These are phyloP conservation scores for Heliconius congener DNA, from an alignment of 1,140 invertebrate species.

Conservation along the genomic window DNA sequence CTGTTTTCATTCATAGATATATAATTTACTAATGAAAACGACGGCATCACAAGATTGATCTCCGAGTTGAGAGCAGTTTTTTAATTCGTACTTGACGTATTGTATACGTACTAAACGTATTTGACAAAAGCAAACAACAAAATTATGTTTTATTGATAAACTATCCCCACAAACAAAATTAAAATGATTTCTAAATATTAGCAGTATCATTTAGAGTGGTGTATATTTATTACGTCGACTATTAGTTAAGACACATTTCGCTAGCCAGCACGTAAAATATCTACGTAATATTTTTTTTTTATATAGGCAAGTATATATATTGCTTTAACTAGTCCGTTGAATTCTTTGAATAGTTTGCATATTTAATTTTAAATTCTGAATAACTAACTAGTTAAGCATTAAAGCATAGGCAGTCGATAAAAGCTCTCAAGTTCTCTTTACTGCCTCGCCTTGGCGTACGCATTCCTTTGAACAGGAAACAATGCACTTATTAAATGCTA, in stretches of 20 bases:
- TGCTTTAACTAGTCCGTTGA: neutral
- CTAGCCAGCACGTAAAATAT: too few relatives aligned
- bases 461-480: constrained; percentile 62
- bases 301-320: neutral
- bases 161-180: too few relatives aligned
- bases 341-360: constrained; percentile 1
- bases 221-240: too few relatives aligned
- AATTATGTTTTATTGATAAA: neutral
- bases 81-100: too few relatives aligned
- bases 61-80: too few relatives aligned
- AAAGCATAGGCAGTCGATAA: constrained; percentile 7
- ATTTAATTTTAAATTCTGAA: neutral
- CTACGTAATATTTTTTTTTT: neutral
- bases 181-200: too few relatives aligned
- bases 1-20: too few relatives aligned
- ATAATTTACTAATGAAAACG: too few relatives aligned
- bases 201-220: too few relatives aligned
- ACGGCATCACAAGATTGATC: too few relatives aligned
- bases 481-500: constrained; percentile 24
- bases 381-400: neutral
- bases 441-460: constrained; percentile 55
- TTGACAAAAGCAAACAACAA: neutral
- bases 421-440: constrained; percentile 40
- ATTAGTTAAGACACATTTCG: too few relatives aligned
- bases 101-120: too few relatives aligned